These are phyloP conservation scores for Galerucella pusilla DNA, from an alignment of 2,888 invertebrate species.

Conservation along the genomic window DNA sequence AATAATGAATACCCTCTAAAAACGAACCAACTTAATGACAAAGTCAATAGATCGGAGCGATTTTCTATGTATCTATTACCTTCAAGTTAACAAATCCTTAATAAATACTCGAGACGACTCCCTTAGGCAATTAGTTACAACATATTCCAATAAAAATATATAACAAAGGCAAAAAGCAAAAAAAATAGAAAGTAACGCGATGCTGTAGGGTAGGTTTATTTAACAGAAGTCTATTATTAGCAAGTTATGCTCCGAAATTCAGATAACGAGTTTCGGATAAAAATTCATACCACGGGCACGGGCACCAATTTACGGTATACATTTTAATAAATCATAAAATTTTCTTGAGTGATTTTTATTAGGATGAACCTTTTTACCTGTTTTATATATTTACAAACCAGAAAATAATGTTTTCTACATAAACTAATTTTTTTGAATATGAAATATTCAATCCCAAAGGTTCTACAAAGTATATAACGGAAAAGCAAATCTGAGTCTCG, in stretches of 20 bases:
- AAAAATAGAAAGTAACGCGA: not conserved
- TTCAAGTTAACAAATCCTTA: not conserved
- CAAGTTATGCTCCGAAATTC: not conserved
- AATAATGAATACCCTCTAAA: too few relatives aligned
- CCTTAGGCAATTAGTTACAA: not conserved
- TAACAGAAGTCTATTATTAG: not conserved
- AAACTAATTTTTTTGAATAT: conserved; percentile 23
- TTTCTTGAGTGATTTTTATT: too few relatives aligned
- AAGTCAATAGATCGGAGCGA: too few relatives aligned
- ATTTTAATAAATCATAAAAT: not conserved
- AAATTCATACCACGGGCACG: not conserved
- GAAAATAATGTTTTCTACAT: conserved; percentile 3
- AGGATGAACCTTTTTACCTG: too few relatives aligned
- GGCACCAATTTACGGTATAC: not conserved
- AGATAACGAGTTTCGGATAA: not conserved
- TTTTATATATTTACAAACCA: too few relatives aligned
- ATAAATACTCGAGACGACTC: not conserved
- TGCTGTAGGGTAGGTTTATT: not conserved
- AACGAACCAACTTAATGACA: too few relatives aligned
- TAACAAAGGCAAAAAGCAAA: not conserved
- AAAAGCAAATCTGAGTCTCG: conserved; percentile 41
- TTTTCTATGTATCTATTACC: too few relatives aligned
- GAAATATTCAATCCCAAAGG: conserved; percentile 40
- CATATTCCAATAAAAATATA: not conserved
- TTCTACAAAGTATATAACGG: conserved; percentile 38